Percentiles rank a stretch among this genome's conserved stretches.
phyloP scores from a whole-genome alignment of 37 sponge, comb jelly and placozoan species.

The Agelas oroides region DNA sequence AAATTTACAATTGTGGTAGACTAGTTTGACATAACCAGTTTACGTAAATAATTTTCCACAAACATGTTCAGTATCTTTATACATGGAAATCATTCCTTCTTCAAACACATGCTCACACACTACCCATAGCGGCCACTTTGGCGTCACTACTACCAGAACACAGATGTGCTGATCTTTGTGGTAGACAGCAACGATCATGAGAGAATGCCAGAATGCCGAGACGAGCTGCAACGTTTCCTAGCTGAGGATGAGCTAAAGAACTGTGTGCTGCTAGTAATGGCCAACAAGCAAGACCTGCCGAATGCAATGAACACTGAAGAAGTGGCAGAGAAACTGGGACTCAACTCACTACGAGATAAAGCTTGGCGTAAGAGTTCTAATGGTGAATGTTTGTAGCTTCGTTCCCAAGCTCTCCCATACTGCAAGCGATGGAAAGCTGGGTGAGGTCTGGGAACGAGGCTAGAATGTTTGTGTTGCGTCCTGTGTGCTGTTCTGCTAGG shows the following conservation, averaged over 20 bases:
- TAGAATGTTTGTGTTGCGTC: too few relatives aligned
- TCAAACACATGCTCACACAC: too few relatives aligned
- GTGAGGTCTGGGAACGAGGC: too few relatives aligned
- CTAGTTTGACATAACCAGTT: too few relatives aligned
- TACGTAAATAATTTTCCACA: too few relatives aligned
- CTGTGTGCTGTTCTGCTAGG: too few relatives aligned
- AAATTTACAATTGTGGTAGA: too few relatives aligned
- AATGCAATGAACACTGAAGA: constrained; percentile 79
- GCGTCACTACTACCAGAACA: constrained; percentile 86
- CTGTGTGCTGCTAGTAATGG: constrained; percentile 69
- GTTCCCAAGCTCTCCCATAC: too few relatives aligned
- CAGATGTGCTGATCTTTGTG: constrained; percentile 84
- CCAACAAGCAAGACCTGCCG: constrained; percentile 96
- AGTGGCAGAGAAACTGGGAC: constrained; percentile 61
- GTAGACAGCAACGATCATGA: constrained; percentile 94
- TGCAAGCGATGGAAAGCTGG: too few relatives aligned
- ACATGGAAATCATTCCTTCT: too few relatives aligned
- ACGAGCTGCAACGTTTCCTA: constrained; percentile 69
- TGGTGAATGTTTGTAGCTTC: too few relatives aligned
- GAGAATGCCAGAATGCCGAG: constrained; percentile 59
- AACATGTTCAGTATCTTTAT: too few relatives aligned
- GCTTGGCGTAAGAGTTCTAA: constrained; percentile 86
- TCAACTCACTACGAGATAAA: constrained; percentile 53
- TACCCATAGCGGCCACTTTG: constrained; percentile 76
- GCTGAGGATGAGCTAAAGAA: constrained; percentile 70